phyloP scores from a whole-genome alignment of 1,140 invertebrate genomes.

The Neuroterus valhalla region DNA sequence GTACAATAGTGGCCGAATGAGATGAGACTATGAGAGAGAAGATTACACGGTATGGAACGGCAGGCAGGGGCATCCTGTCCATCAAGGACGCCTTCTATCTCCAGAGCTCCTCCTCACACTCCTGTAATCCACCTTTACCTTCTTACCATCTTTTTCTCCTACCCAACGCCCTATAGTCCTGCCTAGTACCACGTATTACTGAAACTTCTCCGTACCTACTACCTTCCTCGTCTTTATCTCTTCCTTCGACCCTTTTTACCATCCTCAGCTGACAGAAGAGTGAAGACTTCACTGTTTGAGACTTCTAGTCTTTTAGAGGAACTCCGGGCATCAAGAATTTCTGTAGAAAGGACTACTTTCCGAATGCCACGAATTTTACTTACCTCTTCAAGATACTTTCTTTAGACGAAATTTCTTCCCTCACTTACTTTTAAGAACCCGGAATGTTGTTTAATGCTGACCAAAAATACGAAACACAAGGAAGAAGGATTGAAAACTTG shows the following conservation, averaged over 20 bases:
- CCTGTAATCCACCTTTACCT: constrained; percentile 54
- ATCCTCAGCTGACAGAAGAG: background rate
- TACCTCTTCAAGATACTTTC: no score
- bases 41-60: constrained; percentile 64
- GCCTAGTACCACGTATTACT: background rate
- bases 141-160: constrained; percentile 31
- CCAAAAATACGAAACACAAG: no score
- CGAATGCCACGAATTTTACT: background rate
- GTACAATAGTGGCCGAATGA: constrained; percentile 65
- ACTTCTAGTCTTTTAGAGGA: background rate
- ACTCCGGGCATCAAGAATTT: background rate
- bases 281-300: constrained; percentile 4
- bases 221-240: constrained; percentile 35
- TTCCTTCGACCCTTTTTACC: background rate
- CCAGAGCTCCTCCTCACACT: constrained; percentile 56
- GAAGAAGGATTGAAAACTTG: no score
- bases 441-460: no score
- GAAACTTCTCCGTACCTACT: background rate
- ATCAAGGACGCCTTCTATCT: constrained; percentile 68
- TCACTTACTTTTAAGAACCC: no score
- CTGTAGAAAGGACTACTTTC: background rate
- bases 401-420: no score
- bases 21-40: constrained; percentile 67
- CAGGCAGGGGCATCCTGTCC: constrained; percentile 67
- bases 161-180: constrained; percentile 13